Conservation (phyloP, 2,113 vertebrate species). For the Ameiurus melas region DNA sequence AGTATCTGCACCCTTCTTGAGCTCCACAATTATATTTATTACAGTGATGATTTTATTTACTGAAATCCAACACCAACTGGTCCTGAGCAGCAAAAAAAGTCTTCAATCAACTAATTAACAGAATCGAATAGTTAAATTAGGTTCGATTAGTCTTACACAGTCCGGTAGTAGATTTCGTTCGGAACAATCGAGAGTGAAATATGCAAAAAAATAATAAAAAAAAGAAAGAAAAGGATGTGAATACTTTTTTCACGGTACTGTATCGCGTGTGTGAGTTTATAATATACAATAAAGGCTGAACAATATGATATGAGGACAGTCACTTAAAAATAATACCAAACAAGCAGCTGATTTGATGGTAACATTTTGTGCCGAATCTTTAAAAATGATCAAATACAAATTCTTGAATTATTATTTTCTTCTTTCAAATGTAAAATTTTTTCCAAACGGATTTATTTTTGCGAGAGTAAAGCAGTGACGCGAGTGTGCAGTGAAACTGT, state of each 20-base stretch:
- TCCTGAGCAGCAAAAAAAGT: neutral
- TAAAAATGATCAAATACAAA: no score
- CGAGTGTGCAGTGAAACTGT: neutral
- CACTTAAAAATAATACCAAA: no score
- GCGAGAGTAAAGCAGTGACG: no score
- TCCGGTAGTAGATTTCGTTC: neutral
- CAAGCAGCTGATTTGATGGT: neutral
- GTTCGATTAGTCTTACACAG: neutral
- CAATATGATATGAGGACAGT: no score
- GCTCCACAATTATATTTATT: neutral
- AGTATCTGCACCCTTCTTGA: neutral
- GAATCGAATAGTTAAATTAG: neutral
- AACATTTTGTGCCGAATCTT: no score
- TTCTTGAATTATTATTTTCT: no score
- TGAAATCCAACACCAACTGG: neutral
- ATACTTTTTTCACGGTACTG: neutral
- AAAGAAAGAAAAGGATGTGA: neutral
- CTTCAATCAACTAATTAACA: neutral
- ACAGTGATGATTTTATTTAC: neutral
- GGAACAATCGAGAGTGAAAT: neutral
- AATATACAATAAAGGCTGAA: no score
- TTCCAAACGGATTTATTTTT: no score
- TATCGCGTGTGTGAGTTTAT: neutral
- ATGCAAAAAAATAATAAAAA: neutral
- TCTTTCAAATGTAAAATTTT: no score